Evolutionary conservation across 2,888 invertebrate genomes (phyloP), one percentile per base, ranked within the genome.

Genomic region (Volucella inanis): DNA sequence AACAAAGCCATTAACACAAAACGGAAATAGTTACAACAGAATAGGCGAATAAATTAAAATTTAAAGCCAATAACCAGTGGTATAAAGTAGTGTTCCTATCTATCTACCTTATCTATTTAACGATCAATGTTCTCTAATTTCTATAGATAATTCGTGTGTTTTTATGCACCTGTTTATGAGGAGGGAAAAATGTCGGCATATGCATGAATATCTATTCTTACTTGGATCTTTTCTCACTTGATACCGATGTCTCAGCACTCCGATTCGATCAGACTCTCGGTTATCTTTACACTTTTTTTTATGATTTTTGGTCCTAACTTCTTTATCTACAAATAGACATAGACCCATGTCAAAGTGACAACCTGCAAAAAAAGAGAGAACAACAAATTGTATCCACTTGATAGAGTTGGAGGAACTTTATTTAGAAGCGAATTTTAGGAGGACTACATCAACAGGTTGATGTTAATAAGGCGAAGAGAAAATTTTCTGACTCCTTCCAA

Each of bases 261-360:
- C 3, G 18, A 22, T 22, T 55, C 12, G 15, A 55, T n/a, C 55
- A 14, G 55, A 54, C 39, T 22, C n/a, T 49, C 61, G 31, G 55
- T 64, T 38, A 49, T 50, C 55, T 68, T 68, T 45, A 72, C 61
- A 22, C 50, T 61, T 70, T 11, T 14, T 11, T 43, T 55, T 67
- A 22, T 22, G 18, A 3, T 50, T 43, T 55, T 47, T 70, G 38
- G 38, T 22, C 15, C 43, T 31, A 41, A 39, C 31, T 47, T 22
- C 61, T 50, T 39, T 22, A 45, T 55, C 31, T 47, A 1, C 22
- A 2, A 41, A 55, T 41, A 41, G 45, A 14, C 52, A 50, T 59
- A n/a, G 61, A 84, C 80, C 76, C 80, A 54, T 67, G 55, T 80
- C 84, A 80, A 80, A 76, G 41, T 67, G 65, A 67, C 71, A 76